Evolutionary conservation across 2,113 vertebrate species (phyloP), one percentile per base, ranked within the genome.

Genomic region (Pongo abelii): DNA sequence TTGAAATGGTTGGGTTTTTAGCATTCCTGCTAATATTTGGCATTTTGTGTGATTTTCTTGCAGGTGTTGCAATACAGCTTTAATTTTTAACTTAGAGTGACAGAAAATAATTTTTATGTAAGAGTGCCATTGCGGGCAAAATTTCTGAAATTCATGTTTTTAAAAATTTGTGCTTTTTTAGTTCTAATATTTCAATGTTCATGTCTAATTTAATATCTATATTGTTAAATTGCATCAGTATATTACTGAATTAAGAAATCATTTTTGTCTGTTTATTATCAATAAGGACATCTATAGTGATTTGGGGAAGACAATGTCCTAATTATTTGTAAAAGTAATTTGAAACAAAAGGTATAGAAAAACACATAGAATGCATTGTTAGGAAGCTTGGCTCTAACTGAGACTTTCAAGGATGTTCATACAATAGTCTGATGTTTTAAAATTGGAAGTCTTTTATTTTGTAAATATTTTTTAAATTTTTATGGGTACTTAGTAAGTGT

Each of bases 11-110:
- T 69, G 61, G 38, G 27, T 74, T 93, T 95, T 96, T n/a, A 64
- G 50, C 23, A 57, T 32, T 14, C 50, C 59, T 97, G 70, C 75
- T 80, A 90, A 14, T 55, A 85, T 64, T 88, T 97, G 64, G 12
- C 64, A 74, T 78, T 94, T 97, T 72, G 90, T 84, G 12, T 81
- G 46, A 81, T 80, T 80, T 69, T 22, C 25, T 88, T 85, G 46
- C 46, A 95, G 22, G 40, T 87, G 59, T 57, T 75, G 30, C 1
- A 52, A 3, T 17, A 17, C 14, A 75, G 55, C 30, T 87, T 79
- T 93, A 67, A 32, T 23, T 27, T 86, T 79, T 92, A 89, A 52
- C 18, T 70, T 83, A 52, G 23, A 86, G 17, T 38, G 57, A 79
- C 0, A 70, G 32, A 70, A 77, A 92, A 74, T 0, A 25, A 64